A percentile compares a stretch with the other conserved stretches of the same genome.
These are phyloP conservation scores for Lycopodina hypogea DNA, from an alignment of 37 sponge, comb jelly and placozoan species.

Conservation along the genomic window DNA sequence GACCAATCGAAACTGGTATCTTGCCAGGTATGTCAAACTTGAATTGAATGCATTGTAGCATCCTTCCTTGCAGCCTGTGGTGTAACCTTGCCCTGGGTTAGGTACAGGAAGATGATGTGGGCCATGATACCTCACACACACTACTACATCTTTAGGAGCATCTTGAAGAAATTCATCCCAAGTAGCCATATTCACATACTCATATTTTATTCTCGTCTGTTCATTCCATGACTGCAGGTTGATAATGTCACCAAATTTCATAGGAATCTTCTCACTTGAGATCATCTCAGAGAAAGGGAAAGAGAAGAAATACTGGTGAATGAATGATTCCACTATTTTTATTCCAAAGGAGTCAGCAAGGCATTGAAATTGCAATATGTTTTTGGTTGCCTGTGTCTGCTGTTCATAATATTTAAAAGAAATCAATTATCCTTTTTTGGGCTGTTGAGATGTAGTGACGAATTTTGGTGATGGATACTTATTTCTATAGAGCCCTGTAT, in stretches of 20 bases:
- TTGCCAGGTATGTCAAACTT: neutral
- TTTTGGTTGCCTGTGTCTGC: slow-evolving; percentile 30
- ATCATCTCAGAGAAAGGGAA: neutral
- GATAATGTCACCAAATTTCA: slow-evolving; percentile 15
- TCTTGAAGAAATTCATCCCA: slow-evolving; percentile 28
- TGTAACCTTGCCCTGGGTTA: slow-evolving; percentile 7
- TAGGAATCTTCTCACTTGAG: neutral
- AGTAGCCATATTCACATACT: neutral
- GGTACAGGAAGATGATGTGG: slow-evolving; percentile 24
- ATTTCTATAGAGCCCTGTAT: no score
- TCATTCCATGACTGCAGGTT: slow-evolving; percentile 19
- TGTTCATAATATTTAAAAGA: slow-evolving; percentile 33
- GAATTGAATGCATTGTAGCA: slow-evolving; percentile 20
- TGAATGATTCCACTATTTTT: slow-evolving; percentile 36
- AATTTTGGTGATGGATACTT: no score
- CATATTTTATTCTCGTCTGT: neutral
- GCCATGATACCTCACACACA: slow-evolving; percentile 26
- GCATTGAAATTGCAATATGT: slow-evolving; percentile 34
- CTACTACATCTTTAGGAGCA: slow-evolving; percentile 28
- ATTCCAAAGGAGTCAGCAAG: slow-evolving; percentile 14
- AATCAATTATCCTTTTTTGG: slow-evolving; percentile 17
- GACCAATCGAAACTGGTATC: slow-evolving; percentile 21
- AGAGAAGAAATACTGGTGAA: neutral
- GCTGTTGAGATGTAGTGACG: no score
- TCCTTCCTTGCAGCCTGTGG: neutral